Evolutionary conservation across 2,113 vertebrate species (phyloP).

Genomic region (zebrafish (Danio rerio)): GRCz12tu NC_133184.1:33033001-33033500

Average conservation of each 20-base stretch:
- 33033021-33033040: background rate
- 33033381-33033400: no score
- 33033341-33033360: no score
- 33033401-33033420: no score
- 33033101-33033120: background rate
- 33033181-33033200: background rate
- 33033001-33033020: background rate
- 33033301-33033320: no score
- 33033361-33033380: no score
- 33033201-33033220: background rate
- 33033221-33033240: slow-evolving; percentile 7
- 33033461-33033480: no score
- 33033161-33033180: background rate
- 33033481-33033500: no score
- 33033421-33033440: no score
- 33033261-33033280: slow-evolving; percentile 24
- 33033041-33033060: background rate
- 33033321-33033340: slow-evolving; percentile 36
- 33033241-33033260: background rate
- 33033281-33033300: slow-evolving; percentile 13
- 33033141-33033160: background rate
- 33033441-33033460: no score
- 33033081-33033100: background rate
- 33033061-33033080: background rate
- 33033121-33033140: background rate